A percentile compares a stretch with the other conserved stretches of the same genome.
Conservation (phyloP, 2,113 vertebrate genomes). For the Urocitellus parryii region DNA sequence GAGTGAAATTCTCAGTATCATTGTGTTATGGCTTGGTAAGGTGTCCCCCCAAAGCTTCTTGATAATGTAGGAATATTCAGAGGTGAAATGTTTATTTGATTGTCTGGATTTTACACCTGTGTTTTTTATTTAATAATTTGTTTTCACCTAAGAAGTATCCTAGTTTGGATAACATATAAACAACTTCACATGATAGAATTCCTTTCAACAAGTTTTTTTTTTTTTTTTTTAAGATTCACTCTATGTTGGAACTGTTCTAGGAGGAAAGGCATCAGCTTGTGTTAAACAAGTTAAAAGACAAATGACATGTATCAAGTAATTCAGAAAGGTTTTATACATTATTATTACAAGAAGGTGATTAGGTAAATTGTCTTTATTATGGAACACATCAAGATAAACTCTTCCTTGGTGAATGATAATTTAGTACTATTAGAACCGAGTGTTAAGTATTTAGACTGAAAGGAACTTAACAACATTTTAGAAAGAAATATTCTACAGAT, state of each 20-base stretch:
- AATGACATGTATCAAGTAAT: constrained; percentile 38
- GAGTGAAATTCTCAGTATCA: background rate
- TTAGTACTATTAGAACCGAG: background rate
- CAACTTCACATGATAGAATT: constrained; percentile 43
- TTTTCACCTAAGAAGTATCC: constrained; percentile 38
- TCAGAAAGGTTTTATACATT: constrained; percentile 26
- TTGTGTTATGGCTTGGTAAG: too few relatives aligned
- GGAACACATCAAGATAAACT: constrained; percentile 36
- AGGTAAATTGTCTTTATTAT: constrained; percentile 52
- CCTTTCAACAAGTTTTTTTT: background rate
- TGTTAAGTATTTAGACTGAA: constrained; percentile 27
- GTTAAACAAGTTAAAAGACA: constrained; percentile 44
- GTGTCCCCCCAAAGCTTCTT: too few relatives aligned
- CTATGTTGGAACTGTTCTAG: constrained; percentile 2
- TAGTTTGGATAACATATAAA: background rate
- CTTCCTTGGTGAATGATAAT: background rate
- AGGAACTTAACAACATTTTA: constrained; percentile 49
- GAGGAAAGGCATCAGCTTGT: background rate
- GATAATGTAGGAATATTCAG: too few relatives aligned
- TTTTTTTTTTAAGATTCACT: background rate
- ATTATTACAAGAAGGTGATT: background rate
- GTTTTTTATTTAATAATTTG: background rate
- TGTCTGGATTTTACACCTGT: constrained; percentile 12
- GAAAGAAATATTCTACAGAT: background rate
- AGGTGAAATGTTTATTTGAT: too few relatives aligned